Base-by-base conservation (phyloP, 2,113 vertebrate genomes). In the Todiramphus chloris region DNA sequence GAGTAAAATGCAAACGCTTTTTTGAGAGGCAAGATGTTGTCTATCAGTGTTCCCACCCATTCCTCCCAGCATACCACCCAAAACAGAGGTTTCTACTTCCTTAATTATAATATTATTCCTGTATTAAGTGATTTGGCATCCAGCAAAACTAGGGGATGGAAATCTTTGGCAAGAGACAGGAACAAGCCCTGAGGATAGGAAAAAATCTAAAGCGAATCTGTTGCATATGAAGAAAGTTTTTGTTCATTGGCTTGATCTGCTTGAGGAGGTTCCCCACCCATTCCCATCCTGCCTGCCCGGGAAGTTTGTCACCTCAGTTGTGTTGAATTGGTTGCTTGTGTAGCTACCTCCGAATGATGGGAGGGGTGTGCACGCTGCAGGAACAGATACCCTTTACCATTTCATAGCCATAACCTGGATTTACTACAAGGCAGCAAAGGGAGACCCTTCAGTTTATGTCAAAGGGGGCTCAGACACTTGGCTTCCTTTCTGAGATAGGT, bases 241-340 rank as follows among this genome's bases (percentile, higher is more conserved):
- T 96, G 76, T 96, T 86, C 46, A 19, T 50, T 92, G 89, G 68
- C 72, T 93, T 93, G 88, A 92, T 74, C 37, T 67, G 46, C 68
- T 67, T 3, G 5, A 66, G 59, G 80, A 80, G 73, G 51, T 91
- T 92, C 91, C 83, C 68, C 73, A 78, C 89, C 80, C 68, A 10
- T 81, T 83, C 67, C 85, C 62, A 76, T 69, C 82, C 70, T 74
- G 75, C 59, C 84, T 0, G 2, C 59, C 76, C 3, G 4, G 70
- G 59, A 83, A 80, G 50, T 89, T 88, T 89, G 84, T 84, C 84
- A 59, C 77, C 77, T 82, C 37, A 1, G 37, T 81, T 59, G 51
- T 31, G 6, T 62, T 93, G 81, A 95, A 91, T 89, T 59, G 60
- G 37, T 51, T 94, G 31, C 72, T 92, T 96, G 83, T 96, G 87